phyloP scores from a whole-genome alignment of 2,888 invertebrate genomes.

The Steinernema hermaphroditum region DNA sequence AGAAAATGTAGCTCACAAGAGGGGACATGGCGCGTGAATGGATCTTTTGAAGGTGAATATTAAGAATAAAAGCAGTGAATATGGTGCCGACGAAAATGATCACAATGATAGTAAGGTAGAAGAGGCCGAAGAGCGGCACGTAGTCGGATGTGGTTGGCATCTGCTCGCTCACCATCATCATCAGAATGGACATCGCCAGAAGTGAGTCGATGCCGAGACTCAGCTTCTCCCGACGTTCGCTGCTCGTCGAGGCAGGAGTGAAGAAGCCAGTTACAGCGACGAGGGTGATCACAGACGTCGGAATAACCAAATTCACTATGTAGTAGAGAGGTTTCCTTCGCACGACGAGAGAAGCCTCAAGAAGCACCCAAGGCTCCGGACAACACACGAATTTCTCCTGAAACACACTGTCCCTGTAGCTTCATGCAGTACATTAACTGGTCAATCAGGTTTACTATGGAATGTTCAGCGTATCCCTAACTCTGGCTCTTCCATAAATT shows the following conservation, averaged over 20 bases:
- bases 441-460: too few relatives aligned
- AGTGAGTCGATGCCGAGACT: conserved; percentile 65
- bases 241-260: conserved; percentile 68
- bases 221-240: conserved; percentile 65
- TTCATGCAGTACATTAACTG: too few relatives aligned
- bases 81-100: conserved; percentile 65
- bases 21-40: conserved; percentile 63
- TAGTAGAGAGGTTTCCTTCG: conserved; percentile 63
- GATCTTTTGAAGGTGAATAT: conserved; percentile 64
- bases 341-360: conserved; percentile 62
- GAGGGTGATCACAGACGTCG: conserved; percentile 68
- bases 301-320: conserved; percentile 59
- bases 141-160: conserved; percentile 69
- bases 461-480: too few relatives aligned
- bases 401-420: too few relatives aligned
- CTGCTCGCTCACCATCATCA: conserved; percentile 69
- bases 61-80: conserved; percentile 65
- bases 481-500: too few relatives aligned
- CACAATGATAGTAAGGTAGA: conserved; percentile 64
- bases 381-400: conserved; percentile 64
- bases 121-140: conserved; percentile 62
- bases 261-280: conserved; percentile 69
- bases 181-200: conserved; percentile 69
- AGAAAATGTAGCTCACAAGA: conserved; percentile 58
- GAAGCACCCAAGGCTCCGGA: conserved; percentile 64